Evolutionary conservation across 2,113 vertebrate species (phyloP).

Genomic region (Mobula hypostoma): DNA sequence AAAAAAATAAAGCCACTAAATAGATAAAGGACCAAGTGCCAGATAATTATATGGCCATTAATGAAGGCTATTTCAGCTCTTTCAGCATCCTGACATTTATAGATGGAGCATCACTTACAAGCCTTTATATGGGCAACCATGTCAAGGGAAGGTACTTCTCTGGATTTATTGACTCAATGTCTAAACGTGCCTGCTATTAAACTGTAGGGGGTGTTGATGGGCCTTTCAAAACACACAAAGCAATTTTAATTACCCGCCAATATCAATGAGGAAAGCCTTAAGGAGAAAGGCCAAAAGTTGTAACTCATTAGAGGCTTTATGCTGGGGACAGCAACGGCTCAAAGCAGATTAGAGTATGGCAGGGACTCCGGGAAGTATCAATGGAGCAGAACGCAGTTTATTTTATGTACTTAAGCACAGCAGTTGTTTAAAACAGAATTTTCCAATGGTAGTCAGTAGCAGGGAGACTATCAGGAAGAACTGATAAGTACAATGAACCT

Average conservation of each 20-base stretch:
- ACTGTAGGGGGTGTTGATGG: conserved; percentile 44
- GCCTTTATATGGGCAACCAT: conserved; percentile 46
- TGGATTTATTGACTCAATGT: conserved; percentile 47
- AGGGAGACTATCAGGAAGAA: not conserved
- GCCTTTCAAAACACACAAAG: conserved; percentile 47
- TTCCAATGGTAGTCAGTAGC: not conserved
- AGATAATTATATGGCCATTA: conserved; percentile 24
- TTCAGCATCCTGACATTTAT: conserved; percentile 35
- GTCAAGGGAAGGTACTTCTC: conserved; percentile 45
- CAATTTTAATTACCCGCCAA: conserved; percentile 48
- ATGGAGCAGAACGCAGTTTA: not conserved
- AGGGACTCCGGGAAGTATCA: not conserved
- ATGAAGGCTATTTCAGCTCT: conserved; percentile 21
- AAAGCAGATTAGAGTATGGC: not conserved
- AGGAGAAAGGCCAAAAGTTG: conserved; percentile 40
- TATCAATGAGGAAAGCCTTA: conserved; percentile 38
- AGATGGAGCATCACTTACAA: conserved; percentile 41
- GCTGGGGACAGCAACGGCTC: not conserved
- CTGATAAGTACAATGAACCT: not conserved
- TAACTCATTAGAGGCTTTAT: not conserved
- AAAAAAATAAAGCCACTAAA: conserved; percentile 16
- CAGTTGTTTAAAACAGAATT: not conserved
- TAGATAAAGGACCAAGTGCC: not conserved
- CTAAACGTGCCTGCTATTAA: conserved; percentile 43
- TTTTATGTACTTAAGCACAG: not conserved